These are phyloP conservation scores for Coreoperca whiteheadi DNA, from an alignment of 2,113 vertebrate genomes.

Conservation along the genomic window DNA sequence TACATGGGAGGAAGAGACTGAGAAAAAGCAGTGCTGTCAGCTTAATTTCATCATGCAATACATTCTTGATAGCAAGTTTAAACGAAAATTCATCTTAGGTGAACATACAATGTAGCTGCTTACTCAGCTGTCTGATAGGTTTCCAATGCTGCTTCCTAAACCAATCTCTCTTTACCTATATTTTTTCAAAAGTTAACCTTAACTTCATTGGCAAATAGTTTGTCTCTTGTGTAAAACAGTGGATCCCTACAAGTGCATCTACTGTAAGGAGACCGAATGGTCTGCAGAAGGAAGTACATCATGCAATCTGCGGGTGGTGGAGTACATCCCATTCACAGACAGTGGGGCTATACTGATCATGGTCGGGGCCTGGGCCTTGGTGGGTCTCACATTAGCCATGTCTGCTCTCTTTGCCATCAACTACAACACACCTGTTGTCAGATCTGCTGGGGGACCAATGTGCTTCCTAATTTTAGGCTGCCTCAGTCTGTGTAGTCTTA, in stretches of 20 bases:
- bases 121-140: too few species aligned
- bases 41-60: too few species aligned
- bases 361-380: slow-evolving; percentile 44
- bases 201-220: background rate
- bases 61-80: too few species aligned
- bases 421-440: slow-evolving; percentile 87
- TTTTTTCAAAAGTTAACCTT: background rate
- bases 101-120: too few species aligned
- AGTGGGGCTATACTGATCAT: slow-evolving; percentile 77
- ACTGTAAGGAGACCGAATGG: slow-evolving; percentile 86
- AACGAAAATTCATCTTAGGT: too few species aligned
- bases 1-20: background rate
- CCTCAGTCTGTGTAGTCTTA: slow-evolving; percentile 79
- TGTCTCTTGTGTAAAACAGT: slow-evolving; percentile 62
- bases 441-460: slow-evolving; percentile 87
- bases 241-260: slow-evolving; percentile 81
- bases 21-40: background rate
- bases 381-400: slow-evolving; percentile 71
- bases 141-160: too few species aligned
- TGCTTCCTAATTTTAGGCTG: slow-evolving; percentile 89
- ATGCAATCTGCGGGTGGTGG: slow-evolving; percentile 79
- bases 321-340: slow-evolving; percentile 82
- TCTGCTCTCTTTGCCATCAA: slow-evolving; percentile 82
- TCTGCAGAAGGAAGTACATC: slow-evolving; percentile 77
- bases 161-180: too few species aligned